Evolutionary conservation across 2,113 vertebrate species (phyloP).

Genomic region (Stegastes partitus): DNA sequence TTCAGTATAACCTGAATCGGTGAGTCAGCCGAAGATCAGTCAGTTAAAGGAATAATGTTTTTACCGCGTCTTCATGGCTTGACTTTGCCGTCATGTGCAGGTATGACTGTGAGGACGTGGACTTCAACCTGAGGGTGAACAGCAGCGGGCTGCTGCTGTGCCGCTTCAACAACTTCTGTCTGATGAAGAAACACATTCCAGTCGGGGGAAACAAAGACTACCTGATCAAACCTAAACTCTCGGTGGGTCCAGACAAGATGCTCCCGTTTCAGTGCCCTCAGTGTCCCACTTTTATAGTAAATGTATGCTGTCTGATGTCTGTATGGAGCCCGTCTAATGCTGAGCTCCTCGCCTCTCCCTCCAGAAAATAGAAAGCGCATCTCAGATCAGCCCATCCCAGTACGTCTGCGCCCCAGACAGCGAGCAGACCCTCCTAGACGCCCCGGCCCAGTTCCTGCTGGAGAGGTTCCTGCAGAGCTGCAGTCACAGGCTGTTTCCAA

Average conservation of each 20-base stretch:
- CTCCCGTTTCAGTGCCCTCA: background rate
- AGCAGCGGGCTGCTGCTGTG: slow-evolving; percentile 95
- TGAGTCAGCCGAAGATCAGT: slow-evolving; percentile 64
- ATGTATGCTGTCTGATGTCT: background rate
- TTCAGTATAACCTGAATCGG: slow-evolving; percentile 98
- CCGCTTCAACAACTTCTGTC: slow-evolving; percentile 96
- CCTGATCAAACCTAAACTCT: slow-evolving; percentile 92
- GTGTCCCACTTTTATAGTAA: background rate
- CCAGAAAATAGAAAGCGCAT: slow-evolving; percentile 89
- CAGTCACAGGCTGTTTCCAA: slow-evolving; percentile 94
- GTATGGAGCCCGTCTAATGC: background rate
- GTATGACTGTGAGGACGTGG: slow-evolving; percentile 97
- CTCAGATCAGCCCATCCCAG: slow-evolving; percentile 90
- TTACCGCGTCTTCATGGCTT: background rate
- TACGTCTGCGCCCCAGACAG: slow-evolving; percentile 98
- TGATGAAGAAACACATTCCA: slow-evolving; percentile 98
- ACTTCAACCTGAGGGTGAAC: slow-evolving; percentile 96
- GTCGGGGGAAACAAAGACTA: slow-evolving; percentile 93
- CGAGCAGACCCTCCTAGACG: slow-evolving; percentile 93
- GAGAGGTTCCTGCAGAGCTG: slow-evolving; percentile 96
- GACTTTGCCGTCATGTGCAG: slow-evolving; percentile 72
- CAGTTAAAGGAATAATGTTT: too few species aligned
- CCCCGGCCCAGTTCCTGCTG: slow-evolving; percentile 95
- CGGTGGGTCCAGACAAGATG: slow-evolving; percentile 81
- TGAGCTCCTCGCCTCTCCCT: slow-evolving; percentile 10